Conservation (phyloP, 2,888 invertebrate species). For the Agrotis clavis region DNA sequence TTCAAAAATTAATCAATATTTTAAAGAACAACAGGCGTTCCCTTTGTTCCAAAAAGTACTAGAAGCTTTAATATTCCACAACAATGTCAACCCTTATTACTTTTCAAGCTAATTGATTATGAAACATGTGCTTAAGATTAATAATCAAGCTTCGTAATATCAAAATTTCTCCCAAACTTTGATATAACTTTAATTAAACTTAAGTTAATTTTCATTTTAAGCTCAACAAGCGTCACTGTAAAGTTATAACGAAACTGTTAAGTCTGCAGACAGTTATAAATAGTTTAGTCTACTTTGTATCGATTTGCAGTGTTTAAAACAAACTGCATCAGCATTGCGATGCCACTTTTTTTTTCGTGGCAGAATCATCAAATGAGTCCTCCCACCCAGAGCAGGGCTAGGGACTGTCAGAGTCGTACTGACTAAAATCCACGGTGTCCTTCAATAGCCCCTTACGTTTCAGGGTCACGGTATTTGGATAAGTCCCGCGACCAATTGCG, state of each 20-base stretch:
- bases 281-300: constrained; percentile 13
- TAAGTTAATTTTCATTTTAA: constrained; percentile 24
- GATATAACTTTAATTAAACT: constrained; percentile 22
- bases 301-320: constrained; percentile 3
- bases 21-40: not conserved
- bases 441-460: no score
- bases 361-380: no score
- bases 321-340: no score
- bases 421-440: no score
- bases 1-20: constrained; percentile 10
- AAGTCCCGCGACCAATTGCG: no score
- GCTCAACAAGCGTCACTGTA: not conserved
- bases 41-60: not conserved
- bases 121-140: constrained; percentile 12
- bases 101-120: constrained; percentile 18
- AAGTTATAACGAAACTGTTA: constrained; percentile 1
- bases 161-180: constrained; percentile 20
- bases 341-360: no score
- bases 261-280: constrained; percentile 21
- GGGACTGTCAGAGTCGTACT: no score
- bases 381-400: no score
- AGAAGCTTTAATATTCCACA: constrained; percentile 1
- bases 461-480: no score
- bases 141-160: constrained; percentile 9
- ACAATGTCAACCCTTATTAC: not conserved